Evolutionary conservation across 2,797 vertebrate species (phyloP).

Genomic region (Tokudaia muenninki): DNA sequence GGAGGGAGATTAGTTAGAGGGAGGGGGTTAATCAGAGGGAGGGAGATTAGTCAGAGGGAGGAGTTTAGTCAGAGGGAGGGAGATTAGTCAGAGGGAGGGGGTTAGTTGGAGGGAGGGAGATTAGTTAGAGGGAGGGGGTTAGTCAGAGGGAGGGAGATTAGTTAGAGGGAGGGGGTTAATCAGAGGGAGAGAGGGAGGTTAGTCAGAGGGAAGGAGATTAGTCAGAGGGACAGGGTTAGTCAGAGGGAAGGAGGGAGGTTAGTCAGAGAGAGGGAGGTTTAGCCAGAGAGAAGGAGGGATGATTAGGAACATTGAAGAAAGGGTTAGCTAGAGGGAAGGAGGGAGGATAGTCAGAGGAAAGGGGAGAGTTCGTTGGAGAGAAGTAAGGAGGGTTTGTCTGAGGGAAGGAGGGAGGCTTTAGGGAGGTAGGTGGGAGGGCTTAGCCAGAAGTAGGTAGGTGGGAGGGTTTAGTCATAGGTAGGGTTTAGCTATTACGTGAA

Average conservation of each 20-base stretch:
- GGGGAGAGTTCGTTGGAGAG: neutral
- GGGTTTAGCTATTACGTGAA: neutral
- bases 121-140: neutral
- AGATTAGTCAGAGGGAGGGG: neutral
- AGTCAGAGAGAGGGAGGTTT: neutral
- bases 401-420: neutral
- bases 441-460: neutral
- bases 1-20: neutral
- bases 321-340: neutral
- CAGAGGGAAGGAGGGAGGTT: neutral
- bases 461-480: neutral
- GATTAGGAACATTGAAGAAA: no score
- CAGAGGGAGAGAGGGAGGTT: neutral
- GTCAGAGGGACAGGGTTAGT: neutral
- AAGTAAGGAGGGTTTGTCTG: neutral
- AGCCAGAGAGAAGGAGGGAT: neutral
- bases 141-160: neutral
- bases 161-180: neutral
- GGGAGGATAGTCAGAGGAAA: neutral
- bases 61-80: no score
- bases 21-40: neutral
- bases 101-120: neutral
- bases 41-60: neutral
- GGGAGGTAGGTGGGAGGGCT: neutral
- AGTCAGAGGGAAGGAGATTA: neutral